Evolutionary conservation across 2,113 vertebrate species (phyloP), one percentile per base, ranked within the genome.

Genomic region (Saguinus midas): DNA sequence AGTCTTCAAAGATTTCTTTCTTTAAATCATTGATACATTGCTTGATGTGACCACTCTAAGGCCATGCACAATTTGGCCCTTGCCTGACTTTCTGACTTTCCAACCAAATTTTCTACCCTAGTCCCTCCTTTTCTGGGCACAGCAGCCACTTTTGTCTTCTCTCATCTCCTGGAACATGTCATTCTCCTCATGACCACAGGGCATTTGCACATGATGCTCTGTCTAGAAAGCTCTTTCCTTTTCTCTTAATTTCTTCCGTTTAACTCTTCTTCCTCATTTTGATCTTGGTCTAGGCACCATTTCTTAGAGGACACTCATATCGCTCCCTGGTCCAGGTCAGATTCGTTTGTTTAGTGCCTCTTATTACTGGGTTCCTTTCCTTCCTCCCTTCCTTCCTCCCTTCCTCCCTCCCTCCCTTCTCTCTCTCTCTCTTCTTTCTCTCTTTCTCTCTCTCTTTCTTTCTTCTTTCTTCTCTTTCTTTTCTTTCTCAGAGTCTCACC

Each of bases 1-100:
- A 66, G 13, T 50, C 43, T 37, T n/a, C 2, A 23, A 20, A 29
- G 43, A 16, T 20, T 25, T 37, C 32, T 52, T 45, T 17, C 52
- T 9, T 48, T 48, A 11, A 17, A 6, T 78, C 29, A 10, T 17
- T 32, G 66, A 17, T 8, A 68, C 5, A 12, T 64, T 64, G 5
- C 61, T 29, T 64, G 61, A 13, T 64, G 27, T 13, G 57, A 32
- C 27, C 45, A 45, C 18, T 7, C 1, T 12, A 11, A 32, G 27
- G 27, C 27, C 40, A 2, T 7, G 40, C 3, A 12, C 13, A 17
- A 4, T 27, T 11, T 0, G 29, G 68, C 23, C 20, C 25, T 13
- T 35, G 55, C 55, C 55, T 16, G 37, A 35, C 52, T 32, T 29
- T 23, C 87, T 45, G 37, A 35, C 37, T 35, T 29, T 23, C 32